These are phyloP conservation scores for Oncorhynchus gorbuscha DNA, from an alignment of 2,113 vertebrate species.

Conservation along the genomic window DNA sequence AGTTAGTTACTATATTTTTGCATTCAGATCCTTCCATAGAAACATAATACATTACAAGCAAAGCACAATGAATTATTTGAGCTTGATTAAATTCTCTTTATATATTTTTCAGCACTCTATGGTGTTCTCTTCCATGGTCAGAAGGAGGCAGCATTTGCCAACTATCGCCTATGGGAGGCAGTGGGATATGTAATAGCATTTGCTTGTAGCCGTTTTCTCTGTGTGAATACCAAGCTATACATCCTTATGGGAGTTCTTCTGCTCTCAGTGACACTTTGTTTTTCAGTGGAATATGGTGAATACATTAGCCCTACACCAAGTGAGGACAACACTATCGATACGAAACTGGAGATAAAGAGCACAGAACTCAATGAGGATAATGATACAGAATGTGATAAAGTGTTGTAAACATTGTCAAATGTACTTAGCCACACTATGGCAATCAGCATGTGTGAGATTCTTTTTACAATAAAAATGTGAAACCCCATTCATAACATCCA, in stretches of 20 bases:
- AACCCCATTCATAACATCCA: too few relatives aligned
- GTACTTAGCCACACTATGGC: too few relatives aligned
- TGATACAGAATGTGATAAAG: too few relatives aligned
- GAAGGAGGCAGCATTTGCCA: slow-evolving; percentile 93
- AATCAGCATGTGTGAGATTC: too few relatives aligned
- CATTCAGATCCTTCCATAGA: too few relatives aligned
- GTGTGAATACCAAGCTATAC: slow-evolving; percentile 82
- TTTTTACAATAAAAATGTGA: too few relatives aligned
- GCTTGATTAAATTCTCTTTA: too few relatives aligned
- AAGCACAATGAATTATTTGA: neutral
- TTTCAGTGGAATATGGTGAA: slow-evolving; percentile 77
- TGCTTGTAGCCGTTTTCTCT: slow-evolving; percentile 85
- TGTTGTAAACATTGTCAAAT: too few relatives aligned
- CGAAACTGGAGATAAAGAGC: too few relatives aligned
- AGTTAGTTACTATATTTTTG: slow-evolving; percentile 39
- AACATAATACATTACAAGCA: too few relatives aligned
- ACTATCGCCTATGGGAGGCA: slow-evolving; percentile 93
- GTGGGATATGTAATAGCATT: slow-evolving; percentile 87
- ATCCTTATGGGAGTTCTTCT: slow-evolving; percentile 77
- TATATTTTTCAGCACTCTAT: slow-evolving; percentile 78
- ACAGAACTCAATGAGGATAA: neutral
- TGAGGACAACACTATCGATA: neutral
- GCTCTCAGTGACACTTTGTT: slow-evolving; percentile 71
- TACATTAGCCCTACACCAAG: slow-evolving; percentile 56
- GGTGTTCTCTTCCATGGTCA: slow-evolving; percentile 81